Conservation (phyloP, 2,888 invertebrate species). For the Teleogryllus oceanicus region DNA sequence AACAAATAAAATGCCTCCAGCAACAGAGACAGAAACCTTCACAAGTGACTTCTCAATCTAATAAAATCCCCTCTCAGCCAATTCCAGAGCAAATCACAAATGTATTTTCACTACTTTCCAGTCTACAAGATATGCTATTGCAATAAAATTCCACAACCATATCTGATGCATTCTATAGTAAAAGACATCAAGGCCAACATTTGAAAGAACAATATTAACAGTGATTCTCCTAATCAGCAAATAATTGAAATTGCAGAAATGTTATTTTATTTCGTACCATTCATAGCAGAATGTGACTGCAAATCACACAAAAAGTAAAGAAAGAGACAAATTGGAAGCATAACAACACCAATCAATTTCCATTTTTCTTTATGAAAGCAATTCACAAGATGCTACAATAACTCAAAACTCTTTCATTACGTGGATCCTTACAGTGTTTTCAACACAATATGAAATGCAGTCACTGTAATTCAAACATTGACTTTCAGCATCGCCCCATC, state of each 20-base stretch:
- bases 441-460: too few relatives aligned
- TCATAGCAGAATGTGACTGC: neutral
- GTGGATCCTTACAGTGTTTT: too few relatives aligned
- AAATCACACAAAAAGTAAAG: neutral
- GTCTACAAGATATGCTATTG: conserved; percentile 18
- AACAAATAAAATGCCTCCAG: conserved; percentile 9
- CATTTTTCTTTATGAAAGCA: too few relatives aligned
- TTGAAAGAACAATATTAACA: neutral
- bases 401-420: too few relatives aligned
- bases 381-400: too few relatives aligned
- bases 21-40: neutral
- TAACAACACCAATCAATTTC: too few relatives aligned
- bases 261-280: neutral
- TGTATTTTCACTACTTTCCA: neutral
- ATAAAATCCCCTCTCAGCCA: neutral
- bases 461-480: too few relatives aligned
- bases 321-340: too few relatives aligned
- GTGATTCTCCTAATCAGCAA: neutral
- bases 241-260: neutral
- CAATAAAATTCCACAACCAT: neutral
- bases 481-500: neutral
- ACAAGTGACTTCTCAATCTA: neutral
- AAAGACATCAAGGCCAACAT: conserved; percentile 18
- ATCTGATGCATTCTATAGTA: neutral
- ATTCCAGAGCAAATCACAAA: conserved; percentile 4